Percentiles rank a stretch among this genome's conserved stretches.
phyloP scores from a whole-genome alignment of 1,140 invertebrate genomes.

The Helicoverpa zea region DNA sequence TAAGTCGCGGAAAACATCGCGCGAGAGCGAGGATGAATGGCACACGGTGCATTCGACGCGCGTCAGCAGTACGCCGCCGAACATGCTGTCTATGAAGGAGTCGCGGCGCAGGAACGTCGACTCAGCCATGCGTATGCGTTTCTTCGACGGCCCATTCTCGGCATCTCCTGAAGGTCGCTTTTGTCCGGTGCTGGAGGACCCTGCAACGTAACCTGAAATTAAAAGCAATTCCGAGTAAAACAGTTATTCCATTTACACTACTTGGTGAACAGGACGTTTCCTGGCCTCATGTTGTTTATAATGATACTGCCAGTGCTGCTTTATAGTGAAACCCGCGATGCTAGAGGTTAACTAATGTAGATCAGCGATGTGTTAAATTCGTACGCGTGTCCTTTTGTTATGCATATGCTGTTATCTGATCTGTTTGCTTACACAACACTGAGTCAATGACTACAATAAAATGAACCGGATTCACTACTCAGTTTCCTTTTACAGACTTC shows the following conservation, averaged over 20 bases:
- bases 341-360: no score
- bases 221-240: neutral
- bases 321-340: no score
- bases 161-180: conserved; percentile 55
- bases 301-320: neutral
- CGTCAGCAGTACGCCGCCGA: conserved; percentile 92
- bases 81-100: conserved; percentile 78
- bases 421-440: no score
- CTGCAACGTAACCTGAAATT: conserved; percentile 54
- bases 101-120: conserved; percentile 63
- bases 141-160: conserved; percentile 57
- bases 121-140: conserved; percentile 62
- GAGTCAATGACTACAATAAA: no score
- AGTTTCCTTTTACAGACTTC: no score
- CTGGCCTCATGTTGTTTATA: neutral
- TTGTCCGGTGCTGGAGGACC: conserved; percentile 37
- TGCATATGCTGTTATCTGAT: no score
- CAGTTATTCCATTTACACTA: no score
- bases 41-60: conserved; percentile 91
- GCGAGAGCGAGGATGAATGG: conserved; percentile 89
- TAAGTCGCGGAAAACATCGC: conserved; percentile 93
- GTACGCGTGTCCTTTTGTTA: neutral
- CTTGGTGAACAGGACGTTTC: no score
- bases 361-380: neutral
- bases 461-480: no score